These are phyloP conservation scores for Sibirionetta formosa DNA, from an alignment of 2,797 vertebrate genomes.

Conservation along the genomic window DNA sequence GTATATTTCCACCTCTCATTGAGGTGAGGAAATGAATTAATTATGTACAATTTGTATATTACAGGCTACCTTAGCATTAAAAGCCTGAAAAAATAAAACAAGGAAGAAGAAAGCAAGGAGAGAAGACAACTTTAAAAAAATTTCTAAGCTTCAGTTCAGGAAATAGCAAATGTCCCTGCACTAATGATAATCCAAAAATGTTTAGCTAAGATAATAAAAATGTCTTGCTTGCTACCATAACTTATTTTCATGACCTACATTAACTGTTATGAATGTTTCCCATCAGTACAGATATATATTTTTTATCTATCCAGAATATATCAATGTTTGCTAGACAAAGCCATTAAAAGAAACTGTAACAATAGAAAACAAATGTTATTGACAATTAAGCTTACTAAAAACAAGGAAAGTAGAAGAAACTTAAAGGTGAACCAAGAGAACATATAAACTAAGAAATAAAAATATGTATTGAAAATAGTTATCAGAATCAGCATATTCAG, in stretches of 20 bases:
- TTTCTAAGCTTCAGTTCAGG: background rate
- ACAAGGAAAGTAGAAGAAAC: background rate
- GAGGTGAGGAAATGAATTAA: background rate
- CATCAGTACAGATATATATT: conserved; percentile 32
- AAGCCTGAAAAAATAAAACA: background rate
- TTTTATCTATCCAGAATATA: conserved; percentile 21
- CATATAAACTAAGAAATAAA: background rate
- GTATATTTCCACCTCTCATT: background rate
- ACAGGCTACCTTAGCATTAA: background rate
- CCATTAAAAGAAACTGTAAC: background rate
- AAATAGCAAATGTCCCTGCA: background rate
- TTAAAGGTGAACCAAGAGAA: background rate
- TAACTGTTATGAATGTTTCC: conserved; percentile 61
- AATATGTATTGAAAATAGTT: background rate
- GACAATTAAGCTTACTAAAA: background rate
- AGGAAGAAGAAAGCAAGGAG: background rate
- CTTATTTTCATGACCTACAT: conserved; percentile 41
- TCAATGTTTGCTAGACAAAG: background rate
- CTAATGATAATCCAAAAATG: conserved; percentile 27
- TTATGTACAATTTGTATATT: background rate
- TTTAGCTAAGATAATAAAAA: conserved; percentile 57
- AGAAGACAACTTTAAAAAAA: background rate
- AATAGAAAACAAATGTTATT: background rate
- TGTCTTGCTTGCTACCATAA: conserved; percentile 25
- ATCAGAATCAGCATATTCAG: background rate